Base-by-base conservation (phyloP, 1,140 invertebrate genomes). In the Hetaerina americana region DNA sequence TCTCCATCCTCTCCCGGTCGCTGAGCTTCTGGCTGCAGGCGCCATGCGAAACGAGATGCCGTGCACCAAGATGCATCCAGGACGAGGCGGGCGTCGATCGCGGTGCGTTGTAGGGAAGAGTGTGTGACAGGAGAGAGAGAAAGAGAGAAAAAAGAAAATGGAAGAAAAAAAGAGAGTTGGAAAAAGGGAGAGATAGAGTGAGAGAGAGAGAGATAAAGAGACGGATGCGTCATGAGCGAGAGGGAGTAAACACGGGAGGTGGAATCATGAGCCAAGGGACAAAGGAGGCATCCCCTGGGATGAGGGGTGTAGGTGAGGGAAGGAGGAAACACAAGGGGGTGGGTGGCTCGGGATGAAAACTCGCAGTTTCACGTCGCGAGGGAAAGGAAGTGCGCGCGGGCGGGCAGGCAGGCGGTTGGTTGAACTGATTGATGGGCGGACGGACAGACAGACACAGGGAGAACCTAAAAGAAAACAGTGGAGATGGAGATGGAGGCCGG, bases 1-100 rank as follows among this genome's bases (percentile, higher is more conserved):
- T 72, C 70, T 78, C 77, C 69, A 74, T 71, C 68, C 76, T 72
- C 66, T 77, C 78, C 66, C 74, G 75, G 66, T 74, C 76, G 69
- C 70, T 74, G 74, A 76, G 74, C 72, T 74, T 77, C 71, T 28
- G 72, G 73, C 76, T 78, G 71, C 5, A 66, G 57, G 22, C 18
- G 6, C 18, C 18, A 8, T 40, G 6, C 31, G 31, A n/a, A n/a
- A n/a, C n/a, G n/a, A n/a, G n/a, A n/a, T n/a, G n/a, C n/a, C n/a
- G n/a, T n/a, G n/a, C n/a, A n/a, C n/a, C n/a, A n/a, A n/a, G n/a
- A n/a, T n/a, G n/a, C n/a, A n/a, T n/a, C n/a, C n/a, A n/a, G n/a
- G n/a, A n/a, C n/a, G 31, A 40, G 31, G 31, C 31, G 31, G 31
- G 31, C 31, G 31, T 6, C 31, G 31, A 40, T 6, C 6, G 18